A percentile compares a stretch with the other conserved stretches of the same genome.
Evolutionary conservation across 2,113 vertebrate species (phyloP).

Genomic region (Rhadina sibilatrix): DNA sequence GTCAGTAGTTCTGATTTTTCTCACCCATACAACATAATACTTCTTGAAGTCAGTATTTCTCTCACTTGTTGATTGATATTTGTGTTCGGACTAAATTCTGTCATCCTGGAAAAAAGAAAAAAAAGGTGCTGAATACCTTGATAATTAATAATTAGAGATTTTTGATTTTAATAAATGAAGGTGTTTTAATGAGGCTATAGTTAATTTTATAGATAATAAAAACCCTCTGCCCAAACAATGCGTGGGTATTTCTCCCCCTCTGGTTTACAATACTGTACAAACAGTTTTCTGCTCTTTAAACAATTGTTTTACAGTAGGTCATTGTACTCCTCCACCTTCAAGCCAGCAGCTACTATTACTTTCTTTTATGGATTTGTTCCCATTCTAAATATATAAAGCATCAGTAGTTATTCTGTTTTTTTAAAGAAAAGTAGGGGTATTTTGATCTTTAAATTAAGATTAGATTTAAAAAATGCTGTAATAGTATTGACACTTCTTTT

Average conservation of each 20-base stretch:
- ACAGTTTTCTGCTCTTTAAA: not conserved
- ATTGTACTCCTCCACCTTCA: not conserved
- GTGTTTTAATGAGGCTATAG: not conserved
- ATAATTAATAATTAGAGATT: not conserved
- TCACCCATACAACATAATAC: not conserved
- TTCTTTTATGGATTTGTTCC: not conserved
- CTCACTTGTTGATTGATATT: not conserved
- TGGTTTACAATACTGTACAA: not conserved
- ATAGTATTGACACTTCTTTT: not conserved
- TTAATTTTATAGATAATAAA: not conserved
- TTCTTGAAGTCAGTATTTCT: not conserved
- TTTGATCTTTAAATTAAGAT: not conserved
- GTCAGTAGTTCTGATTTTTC: not conserved
- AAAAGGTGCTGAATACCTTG: not conserved
- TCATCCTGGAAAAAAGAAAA: not conserved
- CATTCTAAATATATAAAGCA: not conserved
- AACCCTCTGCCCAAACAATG: not conserved
- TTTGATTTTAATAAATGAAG: not conserved
- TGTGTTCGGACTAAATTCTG: not conserved
- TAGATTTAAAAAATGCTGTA: not conserved
- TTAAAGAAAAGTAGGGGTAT: not conserved
- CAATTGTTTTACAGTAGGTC: not conserved
- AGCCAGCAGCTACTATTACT: not conserved
- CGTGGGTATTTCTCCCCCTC: accelerated
- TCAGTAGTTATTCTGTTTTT: not conserved